A percentile compares a stretch with the other conserved stretches of the same genome.
These are phyloP conservation scores for Drosophila paracracens DNA, from an alignment of 2,888 invertebrate species.

Conservation along the genomic window DNA sequence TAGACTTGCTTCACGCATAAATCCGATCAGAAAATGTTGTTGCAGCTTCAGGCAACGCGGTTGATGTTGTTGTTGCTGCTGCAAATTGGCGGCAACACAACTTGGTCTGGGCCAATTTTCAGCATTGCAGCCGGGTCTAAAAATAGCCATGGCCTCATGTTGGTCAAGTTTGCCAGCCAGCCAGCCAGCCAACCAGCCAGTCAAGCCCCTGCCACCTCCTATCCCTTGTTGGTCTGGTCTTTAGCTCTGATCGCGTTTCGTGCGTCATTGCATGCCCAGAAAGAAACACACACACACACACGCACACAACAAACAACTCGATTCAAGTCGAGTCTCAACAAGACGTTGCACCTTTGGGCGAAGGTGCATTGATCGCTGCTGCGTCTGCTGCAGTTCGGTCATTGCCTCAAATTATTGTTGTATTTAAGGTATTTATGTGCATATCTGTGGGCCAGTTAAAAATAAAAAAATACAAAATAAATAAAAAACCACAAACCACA, in stretches of 20 bases:
- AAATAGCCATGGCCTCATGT: slow-evolving; percentile 71
- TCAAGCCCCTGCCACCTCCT: neutral
- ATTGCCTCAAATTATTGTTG: slow-evolving; percentile 57
- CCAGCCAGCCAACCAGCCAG: neutral
- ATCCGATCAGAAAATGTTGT: slow-evolving; percentile 62
- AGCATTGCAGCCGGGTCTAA: slow-evolving; percentile 54
- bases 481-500: slow-evolving; percentile 6
- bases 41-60: slow-evolving; percentile 14
- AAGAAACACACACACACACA: slow-evolving; percentile 29
- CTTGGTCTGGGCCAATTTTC: slow-evolving; percentile 58
- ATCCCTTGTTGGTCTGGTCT: slow-evolving; percentile 25
- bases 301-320: slow-evolving; percentile 18
- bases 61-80: neutral
- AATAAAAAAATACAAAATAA: slow-evolving; percentile 7
- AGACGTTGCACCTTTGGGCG: slow-evolving; percentile 76
- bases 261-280: slow-evolving; percentile 75
- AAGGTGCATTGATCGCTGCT: slow-evolving; percentile 78
- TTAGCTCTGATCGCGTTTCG: slow-evolving; percentile 73
- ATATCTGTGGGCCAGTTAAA: slow-evolving; percentile 26
- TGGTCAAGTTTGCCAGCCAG: slow-evolving; percentile 61
- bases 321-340: slow-evolving; percentile 27
- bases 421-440: slow-evolving; percentile 49
- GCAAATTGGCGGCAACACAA: slow-evolving; percentile 31
- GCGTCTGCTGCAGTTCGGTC: slow-evolving; percentile 48
- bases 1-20: slow-evolving; percentile 69